A percentile compares a stretch with the other conserved stretches of the same genome.
Conservation (phyloP, 1,140 invertebrate species). For the Drusus annulatus region DNA sequence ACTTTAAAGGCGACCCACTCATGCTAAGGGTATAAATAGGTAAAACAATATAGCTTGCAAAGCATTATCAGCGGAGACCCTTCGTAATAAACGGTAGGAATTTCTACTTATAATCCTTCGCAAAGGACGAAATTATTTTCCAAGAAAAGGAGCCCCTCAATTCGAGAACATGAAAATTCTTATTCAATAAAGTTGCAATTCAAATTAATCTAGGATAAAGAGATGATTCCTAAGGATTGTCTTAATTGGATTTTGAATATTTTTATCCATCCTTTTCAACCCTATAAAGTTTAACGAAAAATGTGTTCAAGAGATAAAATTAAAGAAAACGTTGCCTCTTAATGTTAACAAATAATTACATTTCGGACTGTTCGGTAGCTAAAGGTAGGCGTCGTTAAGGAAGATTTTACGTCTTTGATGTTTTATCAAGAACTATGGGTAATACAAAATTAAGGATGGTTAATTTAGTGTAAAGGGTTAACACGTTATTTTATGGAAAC, state of each 20-base stretch:
- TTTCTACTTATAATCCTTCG: not conserved
- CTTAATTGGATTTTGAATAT: not conserved
- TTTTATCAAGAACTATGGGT: no score
- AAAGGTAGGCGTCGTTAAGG: not conserved
- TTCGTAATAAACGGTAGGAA: not conserved
- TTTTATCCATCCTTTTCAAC: not conserved
- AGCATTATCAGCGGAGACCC: not conserved
- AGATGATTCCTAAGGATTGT: not conserved
- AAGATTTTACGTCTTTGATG: not conserved
- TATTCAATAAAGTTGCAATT: not conserved
- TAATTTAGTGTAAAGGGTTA: no score
- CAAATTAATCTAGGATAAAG: conserved; percentile 12
- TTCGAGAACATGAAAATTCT: conserved; percentile 5
- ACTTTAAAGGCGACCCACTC: not conserved
- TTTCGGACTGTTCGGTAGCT: not conserved
- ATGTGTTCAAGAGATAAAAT: not conserved
- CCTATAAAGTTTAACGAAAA: not conserved
- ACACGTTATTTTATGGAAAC: no score
- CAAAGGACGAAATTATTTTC: not conserved
- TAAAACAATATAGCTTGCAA: no score
- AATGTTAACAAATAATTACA: not conserved
- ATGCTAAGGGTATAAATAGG: not conserved
- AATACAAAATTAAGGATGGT: no score
- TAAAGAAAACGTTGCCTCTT: not conserved
- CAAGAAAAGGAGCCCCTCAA: not conserved